Base-by-base conservation (phyloP, 2,113 vertebrate species). In the Climacteris rufus region DNA sequence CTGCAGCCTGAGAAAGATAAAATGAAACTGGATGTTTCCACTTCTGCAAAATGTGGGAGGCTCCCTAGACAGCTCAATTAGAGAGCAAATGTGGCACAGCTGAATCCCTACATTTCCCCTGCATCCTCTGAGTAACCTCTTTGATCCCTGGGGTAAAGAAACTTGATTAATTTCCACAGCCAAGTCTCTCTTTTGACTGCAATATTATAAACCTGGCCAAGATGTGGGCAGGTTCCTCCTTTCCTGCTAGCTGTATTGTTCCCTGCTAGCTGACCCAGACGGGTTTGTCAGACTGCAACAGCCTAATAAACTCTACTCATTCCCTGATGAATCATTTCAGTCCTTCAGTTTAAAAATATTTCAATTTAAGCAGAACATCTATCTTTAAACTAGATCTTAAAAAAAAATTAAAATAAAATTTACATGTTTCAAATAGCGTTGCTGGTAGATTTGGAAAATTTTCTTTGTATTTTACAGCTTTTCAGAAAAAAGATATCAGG, bases 61-160 rank as follows among this genome's bases (percentile, higher is more conserved):
- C 56, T 95, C 86, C 63, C 76, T 56, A 78, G 80, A 72, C 56
- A 87, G 88, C 79, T 86, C 83, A 83, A 82, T 93, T 90, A 92
- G 42, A 94, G 57, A 80, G 61, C 78, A 89, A 88, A 84, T 68
- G 49, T 90, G 92, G 86, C 90, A 76, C 69, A 89, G 80, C 60
- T 52, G 49, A 92, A 92, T 92, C 40, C 65, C 64, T 83, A 10
- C 49, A 24, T 92, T 77, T 59, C 52, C 30, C 15, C 54, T 84
- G 50, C 50, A 88, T 92, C 66, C 76, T 79, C 82, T n/a, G 59
- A 90, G 60, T 86, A 94, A 90, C 54, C 76, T 59, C 64, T 80
- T 59, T 86, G 47, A 59, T 90, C 59, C 52, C 60, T 7, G 15
- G 31, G 77, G 88, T 88, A 59, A 85, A 83, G 44, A 57, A 77